These are phyloP conservation scores for Strigamia maritima DNA, from an alignment of 2,888 invertebrate species.

Conservation along the genomic window DNA sequence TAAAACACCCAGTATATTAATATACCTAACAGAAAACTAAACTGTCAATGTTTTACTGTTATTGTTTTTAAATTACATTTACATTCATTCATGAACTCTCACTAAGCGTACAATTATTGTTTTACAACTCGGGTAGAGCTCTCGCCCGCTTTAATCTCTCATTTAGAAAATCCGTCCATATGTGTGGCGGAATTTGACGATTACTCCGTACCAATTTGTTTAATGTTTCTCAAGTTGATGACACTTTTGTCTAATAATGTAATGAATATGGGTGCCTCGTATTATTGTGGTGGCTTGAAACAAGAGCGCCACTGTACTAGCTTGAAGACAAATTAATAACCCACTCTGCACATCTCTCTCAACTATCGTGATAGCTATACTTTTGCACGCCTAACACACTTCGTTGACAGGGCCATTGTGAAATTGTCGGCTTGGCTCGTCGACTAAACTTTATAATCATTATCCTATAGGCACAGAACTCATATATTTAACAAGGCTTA, in stretches of 20 bases:
- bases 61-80: too few species aligned
- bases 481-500: background rate
- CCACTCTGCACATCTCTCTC: constrained; percentile 10
- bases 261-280: constrained; percentile 10
- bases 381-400: background rate
- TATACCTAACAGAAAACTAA: too few species aligned
- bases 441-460: constrained; percentile 1
- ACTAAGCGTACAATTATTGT: too few species aligned
- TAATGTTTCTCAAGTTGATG: constrained; percentile 10
- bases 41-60: too few species aligned
- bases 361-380: background rate
- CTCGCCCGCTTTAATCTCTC: background rate
- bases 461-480: constrained; percentile 1
- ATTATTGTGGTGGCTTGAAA: constrained; percentile 7
- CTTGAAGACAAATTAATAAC: constrained; percentile 6
- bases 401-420: constrained; percentile 6
- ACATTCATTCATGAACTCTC: too few species aligned
- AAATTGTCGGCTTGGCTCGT: constrained; percentile 6
- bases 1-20: too few species aligned
- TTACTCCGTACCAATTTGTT: background rate
- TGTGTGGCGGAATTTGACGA: background rate
- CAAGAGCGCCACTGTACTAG: background rate
- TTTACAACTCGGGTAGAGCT: background rate
- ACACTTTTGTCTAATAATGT: constrained; percentile 10
- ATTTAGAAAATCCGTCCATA: background rate